A percentile compares a stretch with the other conserved stretches of the same genome.
Evolutionary conservation across 2,888 invertebrate species (phyloP).

Genomic region (Nasonia oneida): DNA sequence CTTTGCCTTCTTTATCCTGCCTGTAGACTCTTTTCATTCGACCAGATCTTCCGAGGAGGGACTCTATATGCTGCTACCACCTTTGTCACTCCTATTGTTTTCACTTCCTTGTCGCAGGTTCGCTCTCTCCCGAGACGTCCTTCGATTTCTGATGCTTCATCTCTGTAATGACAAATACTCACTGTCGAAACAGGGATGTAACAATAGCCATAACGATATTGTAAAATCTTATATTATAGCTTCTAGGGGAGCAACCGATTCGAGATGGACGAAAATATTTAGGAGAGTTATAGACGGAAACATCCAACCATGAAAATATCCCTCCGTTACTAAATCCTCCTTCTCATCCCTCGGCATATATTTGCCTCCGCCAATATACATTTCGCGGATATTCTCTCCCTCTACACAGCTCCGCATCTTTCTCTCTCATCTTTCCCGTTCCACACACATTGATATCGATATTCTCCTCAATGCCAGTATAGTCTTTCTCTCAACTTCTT

Average conservation of each 20-base stretch:
- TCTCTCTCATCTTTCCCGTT: neutral
- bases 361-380: constrained; percentile 2
- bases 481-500: constrained; percentile 21
- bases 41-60: neutral
- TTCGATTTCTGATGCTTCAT: neutral
- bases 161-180: neutral
- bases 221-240: neutral
- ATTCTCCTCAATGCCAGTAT: neutral
- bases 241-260: neutral
- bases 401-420: neutral
- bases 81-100: constrained; percentile 43
- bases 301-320: neutral
- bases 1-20: constrained; percentile 40
- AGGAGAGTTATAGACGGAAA: neutral
- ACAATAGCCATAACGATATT: neutral
- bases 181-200: neutral
- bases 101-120: constrained; percentile 12
- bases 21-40: constrained; percentile 6
- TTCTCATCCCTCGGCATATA: neutral
- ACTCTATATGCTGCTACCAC: neutral
- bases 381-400: neutral
- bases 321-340: neutral
- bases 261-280: neutral
- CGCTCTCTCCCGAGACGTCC: neutral
- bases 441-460: neutral